Conservation (phyloP, 2,113 vertebrate genomes). For the Strix aluco region DNA sequence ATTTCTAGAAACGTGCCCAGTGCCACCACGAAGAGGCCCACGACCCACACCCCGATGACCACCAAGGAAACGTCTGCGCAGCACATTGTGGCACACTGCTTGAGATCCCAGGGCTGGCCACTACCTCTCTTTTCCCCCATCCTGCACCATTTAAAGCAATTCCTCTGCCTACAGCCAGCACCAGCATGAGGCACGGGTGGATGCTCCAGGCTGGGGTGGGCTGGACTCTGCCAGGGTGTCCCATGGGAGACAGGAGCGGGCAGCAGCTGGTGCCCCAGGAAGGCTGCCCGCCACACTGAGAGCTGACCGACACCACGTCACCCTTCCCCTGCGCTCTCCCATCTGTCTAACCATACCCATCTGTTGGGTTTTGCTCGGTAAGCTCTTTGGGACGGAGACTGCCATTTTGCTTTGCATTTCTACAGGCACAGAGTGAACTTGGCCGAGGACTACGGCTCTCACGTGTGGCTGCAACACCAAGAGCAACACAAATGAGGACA, state of each 20-base stretch:
- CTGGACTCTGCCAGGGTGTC: not conserved
- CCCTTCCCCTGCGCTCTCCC: not conserved
- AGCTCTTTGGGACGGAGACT: not conserved
- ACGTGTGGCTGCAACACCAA: not conserved
- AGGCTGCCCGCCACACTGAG: not conserved
- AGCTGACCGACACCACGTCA: not conserved
- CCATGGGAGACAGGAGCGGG: not conserved
- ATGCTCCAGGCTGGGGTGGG: not conserved
- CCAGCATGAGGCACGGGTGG: not conserved
- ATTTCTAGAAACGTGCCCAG: not conserved
- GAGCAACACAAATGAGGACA: not conserved
- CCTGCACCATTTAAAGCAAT: not conserved
- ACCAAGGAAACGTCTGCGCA: rapidly evolving
- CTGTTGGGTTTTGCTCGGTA: not conserved
- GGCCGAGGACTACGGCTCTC: not conserved
- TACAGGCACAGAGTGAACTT: not conserved
- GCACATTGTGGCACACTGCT: rapidly evolving
- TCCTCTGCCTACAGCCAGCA: not conserved
- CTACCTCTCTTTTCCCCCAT: not conserved
- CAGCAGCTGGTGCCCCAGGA: not conserved
- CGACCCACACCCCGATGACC: not conserved
- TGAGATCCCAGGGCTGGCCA: not conserved
- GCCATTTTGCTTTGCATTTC: not conserved
- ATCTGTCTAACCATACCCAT: not conserved
- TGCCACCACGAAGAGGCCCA: not conserved